These are phyloP conservation scores for Rhinoraja longicauda DNA, from an alignment of 2,797 vertebrate genomes.

Conservation along the genomic window DNA sequence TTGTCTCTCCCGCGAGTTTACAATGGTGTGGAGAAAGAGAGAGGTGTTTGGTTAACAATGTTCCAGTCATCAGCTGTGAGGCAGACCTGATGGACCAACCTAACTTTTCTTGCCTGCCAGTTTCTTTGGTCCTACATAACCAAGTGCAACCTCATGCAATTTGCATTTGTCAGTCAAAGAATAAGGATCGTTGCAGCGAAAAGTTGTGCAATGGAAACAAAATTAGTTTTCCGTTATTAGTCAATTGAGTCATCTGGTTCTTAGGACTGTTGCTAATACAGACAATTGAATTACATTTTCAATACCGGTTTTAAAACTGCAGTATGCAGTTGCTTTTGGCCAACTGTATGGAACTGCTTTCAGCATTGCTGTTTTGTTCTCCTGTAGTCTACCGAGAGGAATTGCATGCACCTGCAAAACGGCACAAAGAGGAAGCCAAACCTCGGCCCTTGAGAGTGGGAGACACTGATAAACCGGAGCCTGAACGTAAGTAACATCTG, in stretches of 20 bases:
- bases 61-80: neutral
- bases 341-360: neutral
- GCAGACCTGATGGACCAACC: neutral
- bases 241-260: neutral
- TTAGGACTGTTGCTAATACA: neutral
- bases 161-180: neutral
- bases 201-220: too few species aligned
- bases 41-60: neutral
- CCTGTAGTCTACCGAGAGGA: slow-evolving; percentile 87
- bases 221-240: neutral
- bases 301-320: too few species aligned
- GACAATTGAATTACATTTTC: neutral
- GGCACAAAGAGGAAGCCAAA: slow-evolving; percentile 87
- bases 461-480: slow-evolving; percentile 88
- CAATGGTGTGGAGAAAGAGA: neutral
- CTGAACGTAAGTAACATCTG: slow-evolving; percentile 68
- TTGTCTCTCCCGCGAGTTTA: too few species aligned
- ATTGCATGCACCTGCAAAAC: slow-evolving; percentile 78
- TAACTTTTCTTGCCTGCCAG: neutral
- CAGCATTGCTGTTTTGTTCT: slow-evolving; percentile 39
- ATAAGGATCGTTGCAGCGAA: neutral
- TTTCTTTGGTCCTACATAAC: neutral
- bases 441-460: slow-evolving; percentile 85
- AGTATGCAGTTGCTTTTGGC: too few species aligned
- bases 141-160: neutral